phyloP scores from a whole-genome alignment of 2,888 invertebrate genomes.

The Xestia c-nigrum region DNA sequence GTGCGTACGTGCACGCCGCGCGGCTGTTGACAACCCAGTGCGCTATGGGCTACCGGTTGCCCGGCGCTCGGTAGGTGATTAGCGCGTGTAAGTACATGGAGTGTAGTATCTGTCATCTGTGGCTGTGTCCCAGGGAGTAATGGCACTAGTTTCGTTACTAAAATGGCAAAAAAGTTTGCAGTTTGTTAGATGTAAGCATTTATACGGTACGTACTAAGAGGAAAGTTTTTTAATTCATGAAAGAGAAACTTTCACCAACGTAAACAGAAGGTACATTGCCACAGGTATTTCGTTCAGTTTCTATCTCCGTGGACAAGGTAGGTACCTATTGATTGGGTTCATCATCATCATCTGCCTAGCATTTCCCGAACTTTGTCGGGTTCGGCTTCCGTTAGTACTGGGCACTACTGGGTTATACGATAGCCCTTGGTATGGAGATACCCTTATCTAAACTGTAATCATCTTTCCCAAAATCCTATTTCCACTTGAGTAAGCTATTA shows the following conservation, averaged over 20 bases:
- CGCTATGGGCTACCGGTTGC: no score
- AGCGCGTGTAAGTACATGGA: no score
- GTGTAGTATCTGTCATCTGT: no score
- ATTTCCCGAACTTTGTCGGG: no score
- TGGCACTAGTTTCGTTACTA: slow-evolving; percentile 43
- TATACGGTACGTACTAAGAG: slow-evolving; percentile 16
- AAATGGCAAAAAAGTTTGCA: slow-evolving; percentile 28
- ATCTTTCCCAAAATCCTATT: slow-evolving; percentile 33
- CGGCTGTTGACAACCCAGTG: no score
- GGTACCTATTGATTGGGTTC: not conserved
- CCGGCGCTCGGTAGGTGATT: no score
- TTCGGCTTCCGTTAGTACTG: no score
- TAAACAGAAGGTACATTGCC: not conserved
- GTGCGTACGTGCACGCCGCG: no score
- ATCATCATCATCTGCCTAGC: no score
- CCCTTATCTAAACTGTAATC: slow-evolving; percentile 5
- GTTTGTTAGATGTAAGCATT: slow-evolving; percentile 4
- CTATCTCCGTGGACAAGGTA: not conserved
- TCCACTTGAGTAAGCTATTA: slow-evolving; percentile 30
- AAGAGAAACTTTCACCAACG: not conserved
- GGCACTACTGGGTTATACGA: no score
- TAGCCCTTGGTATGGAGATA: no score
- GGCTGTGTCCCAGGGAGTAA: slow-evolving; percentile 43
- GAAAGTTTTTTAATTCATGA: not conserved
- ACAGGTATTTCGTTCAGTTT: not conserved